phyloP scores from a whole-genome alignment of 23 tunicate species.

The Diplosoma virens region DNA sequence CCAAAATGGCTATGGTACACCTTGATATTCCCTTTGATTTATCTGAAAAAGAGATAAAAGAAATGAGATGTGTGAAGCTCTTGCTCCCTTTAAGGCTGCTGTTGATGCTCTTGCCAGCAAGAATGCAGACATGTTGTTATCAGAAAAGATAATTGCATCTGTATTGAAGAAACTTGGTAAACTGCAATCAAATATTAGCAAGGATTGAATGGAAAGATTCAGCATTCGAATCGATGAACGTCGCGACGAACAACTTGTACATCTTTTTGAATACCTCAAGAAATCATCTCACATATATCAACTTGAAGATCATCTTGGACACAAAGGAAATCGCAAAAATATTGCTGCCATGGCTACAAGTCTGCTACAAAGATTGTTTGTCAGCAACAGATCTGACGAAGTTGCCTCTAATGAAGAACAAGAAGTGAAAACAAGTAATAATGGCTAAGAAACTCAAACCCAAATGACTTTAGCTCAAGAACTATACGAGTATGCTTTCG shows the following conservation, averaged over 20 bases:
- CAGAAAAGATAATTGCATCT: conserved; percentile 35
- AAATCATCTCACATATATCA: conserved; percentile 31
- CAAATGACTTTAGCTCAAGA: conserved; percentile 37
- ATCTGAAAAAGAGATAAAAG: conserved; percentile 33
- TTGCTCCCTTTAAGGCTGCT: conserved; percentile 31
- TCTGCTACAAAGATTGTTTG: conserved; percentile 25
- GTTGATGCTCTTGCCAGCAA: conserved; percentile 28
- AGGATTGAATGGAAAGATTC: conserved; percentile 1
- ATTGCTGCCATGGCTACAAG: conserved; percentile 21
- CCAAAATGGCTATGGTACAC: conserved; percentile 38
- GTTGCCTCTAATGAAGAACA: conserved; percentile 9
- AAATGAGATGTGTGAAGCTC: conserved; percentile 27
- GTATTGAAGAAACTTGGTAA: conserved; percentile 11
- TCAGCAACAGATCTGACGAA: not conserved
- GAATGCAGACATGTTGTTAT: conserved; percentile 38
- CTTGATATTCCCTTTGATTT: conserved; percentile 47
- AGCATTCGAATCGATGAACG: conserved; percentile 14
- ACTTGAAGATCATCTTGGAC: conserved; percentile 32
- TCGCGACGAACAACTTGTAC: too few relatives aligned
- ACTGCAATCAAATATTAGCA: conserved; percentile 10
- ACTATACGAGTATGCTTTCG: conserved; percentile 11
- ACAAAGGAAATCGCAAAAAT: conserved; percentile 3
- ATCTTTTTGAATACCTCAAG: conserved; percentile 22
- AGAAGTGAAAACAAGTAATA: not conserved
- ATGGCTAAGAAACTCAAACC: conserved; percentile 4